Conservation (phyloP, 2,113 vertebrate species). For the Nestor notabilis region DNA sequence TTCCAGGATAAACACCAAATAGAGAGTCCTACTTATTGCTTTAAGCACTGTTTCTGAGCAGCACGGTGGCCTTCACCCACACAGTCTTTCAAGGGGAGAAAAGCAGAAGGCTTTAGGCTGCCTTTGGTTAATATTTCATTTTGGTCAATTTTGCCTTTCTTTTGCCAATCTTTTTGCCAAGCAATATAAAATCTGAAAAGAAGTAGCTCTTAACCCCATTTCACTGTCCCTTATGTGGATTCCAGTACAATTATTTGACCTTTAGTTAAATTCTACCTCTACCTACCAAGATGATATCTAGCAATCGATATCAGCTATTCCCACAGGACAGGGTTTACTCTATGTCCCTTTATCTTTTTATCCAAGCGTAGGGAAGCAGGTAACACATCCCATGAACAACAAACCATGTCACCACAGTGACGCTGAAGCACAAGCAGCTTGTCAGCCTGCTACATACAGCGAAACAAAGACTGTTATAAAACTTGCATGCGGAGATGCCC, state of each 20-base stretch:
- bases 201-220: not conserved
- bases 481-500: not conserved
- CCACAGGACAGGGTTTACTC: not conserved
- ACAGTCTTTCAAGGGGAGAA: too few species aligned
- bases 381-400: not conserved
- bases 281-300: too few species aligned
- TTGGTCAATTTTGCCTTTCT: not conserved
- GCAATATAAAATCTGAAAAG: not conserved
- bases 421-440: rapidly evolving
- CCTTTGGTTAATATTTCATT: not conserved
- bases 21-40: not conserved
- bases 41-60: not conserved
- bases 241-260: not conserved
- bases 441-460: rapidly evolving
- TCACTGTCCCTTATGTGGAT: not conserved
- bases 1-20: not conserved
- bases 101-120: not conserved
- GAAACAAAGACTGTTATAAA: not conserved
- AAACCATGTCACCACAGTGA: not conserved
- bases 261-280: not conserved
- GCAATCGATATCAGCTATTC: not conserved
- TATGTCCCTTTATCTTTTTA: not conserved
- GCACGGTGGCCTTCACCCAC: not conserved
- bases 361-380: not conserved
- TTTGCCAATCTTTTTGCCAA: not conserved